phyloP scores from a whole-genome alignment of 2,888 invertebrate genomes.

The Drosophila pseudotakahashii region DNA sequence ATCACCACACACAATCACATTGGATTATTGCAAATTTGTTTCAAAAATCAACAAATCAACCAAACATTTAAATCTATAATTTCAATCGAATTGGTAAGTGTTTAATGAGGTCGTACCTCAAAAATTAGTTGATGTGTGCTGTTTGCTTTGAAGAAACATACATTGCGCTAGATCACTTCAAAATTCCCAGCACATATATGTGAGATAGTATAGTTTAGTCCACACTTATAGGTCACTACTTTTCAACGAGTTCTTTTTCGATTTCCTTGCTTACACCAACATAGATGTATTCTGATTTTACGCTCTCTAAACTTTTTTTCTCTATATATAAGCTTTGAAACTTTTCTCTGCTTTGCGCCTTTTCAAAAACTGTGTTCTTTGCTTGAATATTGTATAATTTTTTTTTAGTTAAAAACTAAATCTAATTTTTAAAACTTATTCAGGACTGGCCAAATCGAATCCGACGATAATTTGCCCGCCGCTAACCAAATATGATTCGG shows the following conservation, averaged over 20 bases:
- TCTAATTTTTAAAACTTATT: not conserved
- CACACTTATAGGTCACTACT: slow-evolving; percentile 18
- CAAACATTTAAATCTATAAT: slow-evolving; percentile 47
- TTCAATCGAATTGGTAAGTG: slow-evolving; percentile 71
- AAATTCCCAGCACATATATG: slow-evolving; percentile 28
- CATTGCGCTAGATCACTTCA: slow-evolving; percentile 11
- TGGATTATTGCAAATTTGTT: slow-evolving; percentile 69
- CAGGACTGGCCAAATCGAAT: slow-evolving; percentile 92
- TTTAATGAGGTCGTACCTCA: slow-evolving; percentile 51
- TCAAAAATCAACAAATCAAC: slow-evolving; percentile 50
- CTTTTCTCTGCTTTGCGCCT: slow-evolving; percentile 68
- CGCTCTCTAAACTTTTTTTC: slow-evolving; percentile 23
- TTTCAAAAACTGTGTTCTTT: slow-evolving; percentile 6
- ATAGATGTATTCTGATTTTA: slow-evolving; percentile 14
- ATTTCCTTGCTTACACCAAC: slow-evolving; percentile 18
- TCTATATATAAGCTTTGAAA: slow-evolving; percentile 43
- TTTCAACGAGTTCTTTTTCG: slow-evolving; percentile 11
- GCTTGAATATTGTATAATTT: not conserved
- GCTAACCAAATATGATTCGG: slow-evolving; percentile 87
- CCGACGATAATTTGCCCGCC: slow-evolving; percentile 85
- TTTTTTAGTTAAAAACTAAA: not conserved
- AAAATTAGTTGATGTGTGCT: slow-evolving; percentile 34
- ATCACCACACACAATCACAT: slow-evolving; percentile 55
- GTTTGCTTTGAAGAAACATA: slow-evolving; percentile 19
- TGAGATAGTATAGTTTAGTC: slow-evolving; percentile 10